Base-by-base conservation (phyloP, 1,140 invertebrate species). In the Drosophila varians region DNA sequence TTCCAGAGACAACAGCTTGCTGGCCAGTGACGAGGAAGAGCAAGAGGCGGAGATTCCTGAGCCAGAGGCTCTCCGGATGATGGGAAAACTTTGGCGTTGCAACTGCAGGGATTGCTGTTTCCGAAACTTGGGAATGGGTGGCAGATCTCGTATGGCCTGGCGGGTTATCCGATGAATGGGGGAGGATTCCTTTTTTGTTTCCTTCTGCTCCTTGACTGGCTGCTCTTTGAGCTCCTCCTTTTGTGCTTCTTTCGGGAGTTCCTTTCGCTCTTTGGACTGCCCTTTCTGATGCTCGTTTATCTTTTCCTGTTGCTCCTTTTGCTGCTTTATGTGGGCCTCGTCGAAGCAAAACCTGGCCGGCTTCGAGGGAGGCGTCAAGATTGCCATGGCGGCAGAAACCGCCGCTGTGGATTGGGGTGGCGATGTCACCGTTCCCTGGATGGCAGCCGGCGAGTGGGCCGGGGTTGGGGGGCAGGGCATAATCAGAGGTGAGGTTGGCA, bases 1-100 rank as follows among this genome's bases (percentile, higher is more conserved):
- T 89, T 97, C 97, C 48, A 97, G 91, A 1, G 95, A 95, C 53
- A 97, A 92, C 9, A 97, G 87, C 53, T 95, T 94, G 0, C 95
- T 92, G 52, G 57, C 64, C 12, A 80, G 55, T 5, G 76, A 58
- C 6, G 69, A 91, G 4, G 64, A 19, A 7, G 76, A 58, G 21
- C 71, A 92, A 0, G 64, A 45, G 7, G 57, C 43, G 52, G 93
- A 93, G 6, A 65, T 25, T 0, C 74, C 79, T 1, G 79, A 80
- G 1, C 80, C 80, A 1, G 80, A 84, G 5, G 93, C 93, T 16
- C 94, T 89, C 28, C 94, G 90, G 0, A 95, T 94, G 51, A 95
- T 91, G 3, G 94, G 94, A 71, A 94, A 96, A 3, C 90, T 88
- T 61, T 93, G 93, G 0, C 90, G 75, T 1, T 79, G 68, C 45